phyloP scores from a whole-genome alignment of 1,140 invertebrate genomes.

The Hetaerina americana region DNA sequence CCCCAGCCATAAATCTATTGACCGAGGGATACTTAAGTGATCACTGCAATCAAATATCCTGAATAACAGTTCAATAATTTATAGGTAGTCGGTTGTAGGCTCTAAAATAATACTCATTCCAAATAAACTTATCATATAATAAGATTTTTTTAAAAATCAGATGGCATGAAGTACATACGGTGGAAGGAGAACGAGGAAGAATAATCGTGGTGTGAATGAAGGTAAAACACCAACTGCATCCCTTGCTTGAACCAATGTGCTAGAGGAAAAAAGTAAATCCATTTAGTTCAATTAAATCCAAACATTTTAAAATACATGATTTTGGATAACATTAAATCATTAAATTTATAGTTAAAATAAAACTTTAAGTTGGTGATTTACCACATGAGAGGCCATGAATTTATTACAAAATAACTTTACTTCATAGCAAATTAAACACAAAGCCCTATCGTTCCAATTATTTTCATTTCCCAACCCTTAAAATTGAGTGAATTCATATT shows the following conservation, averaged over 20 bases:
- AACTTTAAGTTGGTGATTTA: not conserved
- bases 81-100: not conserved
- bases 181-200: slow-evolving; percentile 31
- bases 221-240: not conserved
- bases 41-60: not conserved
- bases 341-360: not conserved
- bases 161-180: slow-evolving; percentile 29
- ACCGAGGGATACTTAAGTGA: not conserved
- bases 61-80: not conserved
- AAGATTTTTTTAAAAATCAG: not conserved
- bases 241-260: not conserved
- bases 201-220: slow-evolving; percentile 25
- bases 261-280: not conserved
- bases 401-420: no score
- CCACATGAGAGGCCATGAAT: no score
- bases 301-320: not conserved
- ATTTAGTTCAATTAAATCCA: not conserved
- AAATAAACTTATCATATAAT: not conserved
- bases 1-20: not conserved
- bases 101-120: not conserved
- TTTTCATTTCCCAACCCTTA: no score
- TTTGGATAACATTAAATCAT: not conserved
- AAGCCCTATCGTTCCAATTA: no score
- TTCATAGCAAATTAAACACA: no score
- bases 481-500: no score